These are phyloP conservation scores for Enteromius fasciolatus DNA, from an alignment of 2,797 vertebrate genomes.

Conservation along the genomic window DNA sequence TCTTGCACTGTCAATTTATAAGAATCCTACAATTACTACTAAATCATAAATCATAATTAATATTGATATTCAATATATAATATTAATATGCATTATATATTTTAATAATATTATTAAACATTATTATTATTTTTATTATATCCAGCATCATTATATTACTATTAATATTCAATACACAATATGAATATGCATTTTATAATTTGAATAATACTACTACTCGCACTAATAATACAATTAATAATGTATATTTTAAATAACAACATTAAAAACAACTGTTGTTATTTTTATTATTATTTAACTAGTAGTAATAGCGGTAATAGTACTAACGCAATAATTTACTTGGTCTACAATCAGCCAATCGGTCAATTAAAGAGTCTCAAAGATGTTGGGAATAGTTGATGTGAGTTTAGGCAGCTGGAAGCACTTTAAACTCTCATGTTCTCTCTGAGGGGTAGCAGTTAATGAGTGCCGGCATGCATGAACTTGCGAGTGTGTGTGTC, in stretches of 20 bases:
- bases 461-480: slow-evolving; percentile 40
- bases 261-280: background rate
- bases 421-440: slow-evolving; percentile 8
- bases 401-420: slow-evolving; percentile 33
- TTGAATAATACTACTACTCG: too few species aligned
- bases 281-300: background rate
- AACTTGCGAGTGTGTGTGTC: slow-evolving; percentile 35
- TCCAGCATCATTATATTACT: background rate
- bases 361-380: slow-evolving; percentile 12
- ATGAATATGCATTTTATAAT: too few species aligned
- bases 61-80: background rate
- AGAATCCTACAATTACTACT: background rate
- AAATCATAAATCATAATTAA: background rate
- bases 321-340: background rate
- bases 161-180: too few species aligned
- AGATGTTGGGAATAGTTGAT: background rate
- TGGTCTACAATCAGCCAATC: background rate
- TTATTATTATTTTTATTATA: background rate
- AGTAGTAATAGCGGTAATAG: too few species aligned
- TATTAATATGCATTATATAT: background rate
- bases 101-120: background rate
- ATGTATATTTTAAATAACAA: background rate
- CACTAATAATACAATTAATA: too few species aligned
- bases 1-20: background rate
- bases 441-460: slow-evolving; percentile 35